These are phyloP conservation scores for Nothoprocta pentlandii DNA, from an alignment of 2,113 vertebrate genomes.

Conservation along the genomic window DNA sequence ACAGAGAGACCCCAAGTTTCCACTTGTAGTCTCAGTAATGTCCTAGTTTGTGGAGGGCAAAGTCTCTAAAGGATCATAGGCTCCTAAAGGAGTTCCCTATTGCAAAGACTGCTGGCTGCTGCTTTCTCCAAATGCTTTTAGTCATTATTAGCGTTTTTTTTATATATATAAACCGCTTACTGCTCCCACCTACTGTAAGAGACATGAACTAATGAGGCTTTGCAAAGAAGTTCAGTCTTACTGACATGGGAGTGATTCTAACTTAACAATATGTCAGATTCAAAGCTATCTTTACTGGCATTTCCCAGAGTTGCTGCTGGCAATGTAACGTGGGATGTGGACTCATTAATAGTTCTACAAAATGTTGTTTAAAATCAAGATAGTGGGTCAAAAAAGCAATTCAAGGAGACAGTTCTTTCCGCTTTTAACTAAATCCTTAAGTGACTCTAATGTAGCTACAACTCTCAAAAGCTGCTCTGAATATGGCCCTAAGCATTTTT, in stretches of 20 bases:
- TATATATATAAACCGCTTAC: neutral
- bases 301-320: constrained; percentile 12
- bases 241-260: constrained; percentile 28
- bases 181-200: neutral
- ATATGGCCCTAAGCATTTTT: constrained; percentile 26
- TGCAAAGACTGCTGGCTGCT: neutral
- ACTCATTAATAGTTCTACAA: constrained; percentile 23
- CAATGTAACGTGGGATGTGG: constrained; percentile 14
- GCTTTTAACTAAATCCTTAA: neutral
- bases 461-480: neutral
- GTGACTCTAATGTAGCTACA: neutral
- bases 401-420: neutral
- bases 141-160: neutral
- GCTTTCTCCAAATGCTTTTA: neutral
- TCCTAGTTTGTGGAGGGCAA: neutral
- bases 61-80: neutral
- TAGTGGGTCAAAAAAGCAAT: neutral
- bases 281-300: constrained; percentile 46
- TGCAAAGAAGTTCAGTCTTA: neutral
- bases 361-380: constrained; percentile 21
- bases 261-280: constrained; percentile 47
- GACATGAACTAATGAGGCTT: constrained; percentile 48
- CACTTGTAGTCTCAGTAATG: neutral
- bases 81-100: neutral
- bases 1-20: neutral